Evolutionary conservation across 92 coral and sea anemone species (phyloP), one percentile per base, ranked within the genome.

Genomic region (Epizoanthus scotinus): DNA sequence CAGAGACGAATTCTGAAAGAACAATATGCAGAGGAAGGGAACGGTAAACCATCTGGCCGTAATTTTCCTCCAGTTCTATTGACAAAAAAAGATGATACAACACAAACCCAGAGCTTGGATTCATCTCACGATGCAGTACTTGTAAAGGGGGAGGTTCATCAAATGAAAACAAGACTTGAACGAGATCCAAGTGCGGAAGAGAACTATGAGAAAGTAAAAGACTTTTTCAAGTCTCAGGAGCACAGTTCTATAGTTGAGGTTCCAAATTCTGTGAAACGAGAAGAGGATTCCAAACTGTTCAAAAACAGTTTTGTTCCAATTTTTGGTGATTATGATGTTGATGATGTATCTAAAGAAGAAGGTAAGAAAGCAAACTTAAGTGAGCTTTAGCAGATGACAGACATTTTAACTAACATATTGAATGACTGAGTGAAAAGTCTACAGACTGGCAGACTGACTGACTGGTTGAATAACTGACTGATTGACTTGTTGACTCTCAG

Each of bases 191-290:
- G 86, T 56, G 92, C 96, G 2, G 97, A 91, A 77, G 86, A 82
- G 77, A 93, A 89, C 7, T 96, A 93, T 69, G 91, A 93, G 55
- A 79, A 89, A 52, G 95, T 96, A 31, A 94, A 96, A 83, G 99
- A 93, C 56, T 96, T 96, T 74, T 96, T 96, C 82, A 92, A 91
- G 69, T 84, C 97, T 60, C 99, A 96, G 81, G 86, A 92, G 63
- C 98, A 92, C 49, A 96, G 99, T 71, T 93, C 99, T 1, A 94
- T 96, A 47, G 98, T 96, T 15, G 98, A 96, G 36, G 98, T 91
- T 15, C 99, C 99, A 8, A 86, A 81, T 84, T 84, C 99, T 17
- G 99, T 93, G 70, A 93, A 93, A 83, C 88, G 89, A 63, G 94
- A 91, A 62, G 93, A 91, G 53, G 93, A 86, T 53, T 66, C 90